Percentiles rank a stretch among this genome's conserved stretches.
Conservation (phyloP, 2,113 vertebrate species). For the Spermophilus dauricus region DNA sequence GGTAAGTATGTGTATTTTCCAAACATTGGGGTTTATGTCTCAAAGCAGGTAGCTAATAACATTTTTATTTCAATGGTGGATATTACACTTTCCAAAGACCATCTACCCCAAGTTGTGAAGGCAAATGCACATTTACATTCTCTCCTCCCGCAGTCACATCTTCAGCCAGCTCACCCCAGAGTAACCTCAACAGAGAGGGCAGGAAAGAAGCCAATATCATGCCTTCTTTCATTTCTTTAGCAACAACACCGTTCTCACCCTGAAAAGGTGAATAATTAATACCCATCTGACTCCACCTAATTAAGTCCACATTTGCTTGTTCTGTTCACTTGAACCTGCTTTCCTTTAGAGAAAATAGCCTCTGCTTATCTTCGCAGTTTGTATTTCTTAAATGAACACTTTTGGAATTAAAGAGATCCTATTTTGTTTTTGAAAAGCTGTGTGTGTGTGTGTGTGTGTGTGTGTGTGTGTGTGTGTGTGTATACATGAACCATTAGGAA, state of each 20-base stretch:
- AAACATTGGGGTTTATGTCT: constrained; percentile 26
- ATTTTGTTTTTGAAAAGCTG: constrained; percentile 67
- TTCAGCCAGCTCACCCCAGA: background rate
- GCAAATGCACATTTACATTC: background rate
- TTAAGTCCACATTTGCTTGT: constrained; percentile 63
- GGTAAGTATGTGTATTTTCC: background rate
- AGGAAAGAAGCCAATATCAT: background rate
- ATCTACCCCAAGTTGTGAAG: background rate
- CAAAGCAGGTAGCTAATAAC: constrained; percentile 44
- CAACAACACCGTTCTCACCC: background rate
- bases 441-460: background rate
- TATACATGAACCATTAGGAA: constrained; percentile 5
- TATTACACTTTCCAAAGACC: constrained; percentile 68
- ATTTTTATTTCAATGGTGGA: background rate
- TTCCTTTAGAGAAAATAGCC: constrained; percentile 59
- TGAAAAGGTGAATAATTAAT: constrained; percentile 72
- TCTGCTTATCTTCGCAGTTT: constrained; percentile 68
- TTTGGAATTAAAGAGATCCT: constrained; percentile 74
- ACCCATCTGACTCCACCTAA: constrained; percentile 51
- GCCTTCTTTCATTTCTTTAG: constrained; percentile 55
- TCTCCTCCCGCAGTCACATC: background rate
- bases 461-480: too few relatives aligned
- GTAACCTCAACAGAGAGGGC: constrained; percentile 51
- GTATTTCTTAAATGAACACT: constrained; percentile 68
- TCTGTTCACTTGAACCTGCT: constrained; percentile 63